These are phyloP conservation scores for Xiphorhynchus erythropygius DNA, from an alignment of 2,797 vertebrate species.

Conservation along the genomic window DNA sequence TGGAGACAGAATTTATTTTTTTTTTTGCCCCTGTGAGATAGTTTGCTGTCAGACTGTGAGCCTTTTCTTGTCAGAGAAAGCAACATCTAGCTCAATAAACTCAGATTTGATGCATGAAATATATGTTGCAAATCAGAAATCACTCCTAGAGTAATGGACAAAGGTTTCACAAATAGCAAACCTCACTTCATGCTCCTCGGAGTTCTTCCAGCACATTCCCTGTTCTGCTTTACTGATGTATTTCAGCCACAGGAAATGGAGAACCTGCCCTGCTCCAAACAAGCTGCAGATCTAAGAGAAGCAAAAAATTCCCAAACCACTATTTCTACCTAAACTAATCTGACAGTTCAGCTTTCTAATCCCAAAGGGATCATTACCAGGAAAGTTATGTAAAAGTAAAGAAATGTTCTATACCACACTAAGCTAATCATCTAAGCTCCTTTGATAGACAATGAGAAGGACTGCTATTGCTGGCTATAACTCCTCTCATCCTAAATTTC, in stretches of 20 bases:
- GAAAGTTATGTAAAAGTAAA: background rate
- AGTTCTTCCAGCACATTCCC: background rate
- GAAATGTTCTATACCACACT: background rate
- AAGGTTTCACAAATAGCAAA: background rate
- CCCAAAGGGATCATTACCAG: background rate
- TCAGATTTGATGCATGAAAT: slow-evolving; percentile 2
- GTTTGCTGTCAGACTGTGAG: background rate
- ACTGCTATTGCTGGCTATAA: background rate
- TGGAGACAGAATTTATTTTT: background rate
- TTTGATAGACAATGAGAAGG: background rate
- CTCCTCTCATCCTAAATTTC: background rate
- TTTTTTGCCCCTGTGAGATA: background rate
- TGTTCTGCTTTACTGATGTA: background rate
- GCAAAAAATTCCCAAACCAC: background rate
- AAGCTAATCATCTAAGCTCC: background rate
- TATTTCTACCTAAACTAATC: background rate
- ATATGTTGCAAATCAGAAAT: background rate
- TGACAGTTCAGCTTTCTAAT: background rate
- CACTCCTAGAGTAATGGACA: background rate
- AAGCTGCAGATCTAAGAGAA: background rate
- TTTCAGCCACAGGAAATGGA: background rate
- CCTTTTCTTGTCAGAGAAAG: background rate
- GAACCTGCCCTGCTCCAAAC: background rate
- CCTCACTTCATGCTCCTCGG: background rate
- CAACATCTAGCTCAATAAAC: background rate